Evolutionary conservation across 2,113 vertebrate species (phyloP).

Genomic region (Morone chrysops): DNA sequence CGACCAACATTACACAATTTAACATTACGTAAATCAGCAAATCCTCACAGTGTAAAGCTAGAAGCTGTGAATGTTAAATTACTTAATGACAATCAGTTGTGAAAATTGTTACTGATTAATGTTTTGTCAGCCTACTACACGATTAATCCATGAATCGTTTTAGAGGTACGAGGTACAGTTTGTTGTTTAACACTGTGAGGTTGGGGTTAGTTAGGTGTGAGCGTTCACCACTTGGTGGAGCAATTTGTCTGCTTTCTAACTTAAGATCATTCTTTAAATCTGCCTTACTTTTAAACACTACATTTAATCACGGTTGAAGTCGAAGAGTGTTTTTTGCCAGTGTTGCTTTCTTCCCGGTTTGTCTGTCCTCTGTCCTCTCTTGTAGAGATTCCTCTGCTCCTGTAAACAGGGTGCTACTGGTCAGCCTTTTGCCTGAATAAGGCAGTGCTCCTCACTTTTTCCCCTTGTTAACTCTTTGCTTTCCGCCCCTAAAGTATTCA

Average conservation of each 20-base stretch:
- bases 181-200: background rate
- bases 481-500: background rate
- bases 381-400: slow-evolving; percentile 48
- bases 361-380: slow-evolving; percentile 6
- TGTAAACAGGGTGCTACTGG: slow-evolving; percentile 62
- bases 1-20: too few relatives aligned
- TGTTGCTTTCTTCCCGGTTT: background rate
- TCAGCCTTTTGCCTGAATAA: slow-evolving; percentile 83
- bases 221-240: slow-evolving; percentile 67
- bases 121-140: background rate
- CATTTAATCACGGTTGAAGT: background rate
- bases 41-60: too few relatives aligned
- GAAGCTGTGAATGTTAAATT: too few relatives aligned
- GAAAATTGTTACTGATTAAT: too few relatives aligned
- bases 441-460: slow-evolving; percentile 67
- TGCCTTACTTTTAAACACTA: background rate
- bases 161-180: background rate
- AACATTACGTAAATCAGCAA: too few relatives aligned
- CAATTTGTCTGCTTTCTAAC: slow-evolving; percentile 28
- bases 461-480: slow-evolving; percentile 61
- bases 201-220: background rate
- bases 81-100: background rate
- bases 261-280: background rate
- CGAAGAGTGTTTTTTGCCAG: background rate
- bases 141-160: background rate